Conservation (phyloP, 2,797 vertebrate genomes). For the Pelochelys cantorii region DNA sequence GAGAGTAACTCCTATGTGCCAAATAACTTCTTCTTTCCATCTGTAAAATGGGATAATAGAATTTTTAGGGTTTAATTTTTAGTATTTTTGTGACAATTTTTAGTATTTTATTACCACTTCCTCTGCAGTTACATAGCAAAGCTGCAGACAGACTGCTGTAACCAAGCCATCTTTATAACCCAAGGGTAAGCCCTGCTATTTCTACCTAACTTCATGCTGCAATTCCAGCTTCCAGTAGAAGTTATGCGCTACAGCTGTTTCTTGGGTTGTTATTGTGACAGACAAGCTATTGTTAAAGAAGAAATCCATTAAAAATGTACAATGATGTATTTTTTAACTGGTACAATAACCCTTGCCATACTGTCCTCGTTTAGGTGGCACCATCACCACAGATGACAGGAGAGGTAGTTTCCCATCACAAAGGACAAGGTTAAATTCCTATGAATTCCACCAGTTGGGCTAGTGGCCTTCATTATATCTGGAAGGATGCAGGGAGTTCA, state of each 20-base stretch:
- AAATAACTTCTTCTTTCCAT: not conserved
- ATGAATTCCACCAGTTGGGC: not conserved
- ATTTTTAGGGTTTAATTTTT: not conserved
- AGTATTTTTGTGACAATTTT: not conserved
- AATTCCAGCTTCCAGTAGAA: not conserved
- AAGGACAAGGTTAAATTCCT: not conserved
- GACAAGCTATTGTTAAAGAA: not conserved
- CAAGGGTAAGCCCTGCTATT: not conserved
- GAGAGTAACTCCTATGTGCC: not conserved
- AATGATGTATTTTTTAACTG: not conserved
- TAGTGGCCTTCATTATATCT: fast-evolving
- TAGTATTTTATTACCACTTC: not conserved
- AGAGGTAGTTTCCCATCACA: not conserved
- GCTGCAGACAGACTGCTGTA: not conserved
- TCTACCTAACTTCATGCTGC: not conserved
- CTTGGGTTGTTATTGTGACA: not conserved
- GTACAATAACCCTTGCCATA: not conserved
- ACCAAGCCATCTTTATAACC: not conserved
- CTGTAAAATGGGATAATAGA: not conserved
- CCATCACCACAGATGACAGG: not conserved
- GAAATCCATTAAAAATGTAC: not conserved
- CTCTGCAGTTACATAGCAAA: not conserved
- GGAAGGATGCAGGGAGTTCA: not conserved
- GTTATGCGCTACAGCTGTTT: not conserved
- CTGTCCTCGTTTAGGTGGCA: not conserved